A percentile compares a stretch with the other conserved stretches of the same genome.
phyloP scores from a whole-genome alignment of 2,888 invertebrate species.

The Thera obeliscata region DNA sequence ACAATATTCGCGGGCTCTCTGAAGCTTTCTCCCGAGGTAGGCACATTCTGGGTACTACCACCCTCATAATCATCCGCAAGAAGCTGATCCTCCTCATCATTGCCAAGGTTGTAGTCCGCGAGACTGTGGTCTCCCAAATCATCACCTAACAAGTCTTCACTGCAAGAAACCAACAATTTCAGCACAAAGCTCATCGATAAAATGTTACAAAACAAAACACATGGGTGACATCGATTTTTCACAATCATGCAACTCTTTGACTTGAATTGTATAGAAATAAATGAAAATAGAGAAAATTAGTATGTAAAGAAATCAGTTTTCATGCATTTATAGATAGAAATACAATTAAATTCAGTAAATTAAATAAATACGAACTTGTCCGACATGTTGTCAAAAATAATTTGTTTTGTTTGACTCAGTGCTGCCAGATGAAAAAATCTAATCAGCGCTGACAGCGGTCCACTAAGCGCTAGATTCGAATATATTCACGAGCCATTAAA shows the following conservation, averaged over 20 bases:
- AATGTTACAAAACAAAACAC: slow-evolving; percentile 20
- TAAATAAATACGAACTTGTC: slow-evolving; percentile 72
- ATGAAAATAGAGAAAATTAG: background rate
- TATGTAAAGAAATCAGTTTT: background rate
- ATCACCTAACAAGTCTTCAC: slow-evolving; percentile 80
- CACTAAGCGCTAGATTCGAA: too few species aligned
- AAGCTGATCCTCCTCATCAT: slow-evolving; percentile 80
- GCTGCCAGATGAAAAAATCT: too few species aligned
- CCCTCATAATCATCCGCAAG: slow-evolving; percentile 77
- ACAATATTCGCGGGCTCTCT: slow-evolving; percentile 57
- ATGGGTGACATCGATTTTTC: slow-evolving; percentile 26
- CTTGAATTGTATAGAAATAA: background rate
- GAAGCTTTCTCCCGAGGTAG: slow-evolving; percentile 59
- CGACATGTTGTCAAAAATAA: slow-evolving; percentile 74
- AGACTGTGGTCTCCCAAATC: slow-evolving; percentile 80
- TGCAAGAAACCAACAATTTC: slow-evolving; percentile 53
- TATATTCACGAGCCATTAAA: too few species aligned
- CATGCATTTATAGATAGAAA: slow-evolving; percentile 21
- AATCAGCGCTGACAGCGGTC: too few species aligned
- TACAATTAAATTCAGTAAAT: slow-evolving; percentile 37
- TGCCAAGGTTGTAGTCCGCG: slow-evolving; percentile 79
- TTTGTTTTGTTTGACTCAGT: slow-evolving; percentile 22
- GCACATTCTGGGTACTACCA: slow-evolving; percentile 71
- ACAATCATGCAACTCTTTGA: slow-evolving; percentile 4
- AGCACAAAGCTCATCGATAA: background rate